Base-by-base conservation (phyloP, 1,140 invertebrate genomes). In the Maniola jurtina region DNA sequence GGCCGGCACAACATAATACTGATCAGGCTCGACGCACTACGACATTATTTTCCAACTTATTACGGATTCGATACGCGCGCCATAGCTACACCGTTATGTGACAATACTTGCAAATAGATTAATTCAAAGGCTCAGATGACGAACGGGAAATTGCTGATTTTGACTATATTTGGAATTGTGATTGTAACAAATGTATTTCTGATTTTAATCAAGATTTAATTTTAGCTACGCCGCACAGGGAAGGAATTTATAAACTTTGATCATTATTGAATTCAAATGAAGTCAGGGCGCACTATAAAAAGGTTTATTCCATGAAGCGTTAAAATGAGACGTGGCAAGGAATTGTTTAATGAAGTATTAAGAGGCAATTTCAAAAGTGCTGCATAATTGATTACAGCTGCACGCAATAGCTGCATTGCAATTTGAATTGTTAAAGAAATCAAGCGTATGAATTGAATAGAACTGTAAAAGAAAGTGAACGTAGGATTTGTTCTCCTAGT, bases 41-140 rank as follows among this genome's bases (percentile, higher is more conserved):
- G 80, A 83, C 73, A 59, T 64, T 73, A 80, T 78, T 79, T 45
- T 76, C 52, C 70, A 66, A 70, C 69, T 75, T 76, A 84, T 89
- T 84, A 83, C 71, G 63, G 76, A 89, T 89, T 88, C 86, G 86
- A 80, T 76, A 79, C 83, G 76, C 86, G 79, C 76, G 70, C 68
- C 68, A 66, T 68, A 71, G 78, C 69, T 72, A 73, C 76, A 82
- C 78, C 73, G 77, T 73, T 77, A 79, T 80, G 81, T 81, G 82
- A 82, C 82, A 84, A 80, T 73, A 77, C 77, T 81, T 63, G 72
- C 70, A 76, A 80, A 77, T 68, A 73, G 66, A 72, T 71, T 68
- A 64, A 68, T 70, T 71, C 62, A 79, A 70, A 66, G 72, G 61
- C 66, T 66, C 47, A 34, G 65, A 63, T 55, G 68, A 69, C 61